These are phyloP conservation scores for Drosophila prolongata DNA, from an alignment of 2,888 invertebrate genomes.

Conservation along the genomic window DNA sequence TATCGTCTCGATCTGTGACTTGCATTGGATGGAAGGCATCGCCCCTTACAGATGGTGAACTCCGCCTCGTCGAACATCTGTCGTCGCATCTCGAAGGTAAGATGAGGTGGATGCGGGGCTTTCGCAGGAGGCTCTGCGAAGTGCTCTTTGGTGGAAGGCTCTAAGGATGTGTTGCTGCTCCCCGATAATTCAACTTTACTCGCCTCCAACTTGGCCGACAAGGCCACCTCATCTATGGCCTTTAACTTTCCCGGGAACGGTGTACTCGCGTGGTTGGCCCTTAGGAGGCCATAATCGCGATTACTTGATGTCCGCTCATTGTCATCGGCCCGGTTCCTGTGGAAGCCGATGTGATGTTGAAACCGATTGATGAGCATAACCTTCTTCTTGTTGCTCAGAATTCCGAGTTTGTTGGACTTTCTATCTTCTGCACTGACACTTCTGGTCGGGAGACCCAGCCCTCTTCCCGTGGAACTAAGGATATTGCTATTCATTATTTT, in stretches of 20 bases:
- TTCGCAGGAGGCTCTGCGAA: too few relatives aligned
- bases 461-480: neutral
- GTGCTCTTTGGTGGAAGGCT: too few relatives aligned
- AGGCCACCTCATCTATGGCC: neutral
- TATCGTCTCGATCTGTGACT: too few relatives aligned
- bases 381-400: neutral
- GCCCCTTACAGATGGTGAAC: slow-evolving; percentile 38
- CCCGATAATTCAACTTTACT: neutral
- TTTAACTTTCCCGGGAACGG: neutral
- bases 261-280: neutral
- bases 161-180: neutral
- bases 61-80: slow-evolving; percentile 23
- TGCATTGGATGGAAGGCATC: slow-evolving; percentile 14
- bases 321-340: neutral
- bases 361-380: too few relatives aligned
- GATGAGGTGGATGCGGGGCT: too few relatives aligned
- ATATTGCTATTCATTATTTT: neutral
- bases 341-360: neutral
- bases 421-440: neutral
- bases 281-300: neutral
- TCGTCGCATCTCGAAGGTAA: neutral
- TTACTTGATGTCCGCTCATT: neutral
- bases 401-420: neutral
- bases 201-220: neutral
- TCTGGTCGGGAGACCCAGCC: neutral